Conservation (phyloP, 2,888 invertebrate species). For the Drosophila tanythrix region DNA sequence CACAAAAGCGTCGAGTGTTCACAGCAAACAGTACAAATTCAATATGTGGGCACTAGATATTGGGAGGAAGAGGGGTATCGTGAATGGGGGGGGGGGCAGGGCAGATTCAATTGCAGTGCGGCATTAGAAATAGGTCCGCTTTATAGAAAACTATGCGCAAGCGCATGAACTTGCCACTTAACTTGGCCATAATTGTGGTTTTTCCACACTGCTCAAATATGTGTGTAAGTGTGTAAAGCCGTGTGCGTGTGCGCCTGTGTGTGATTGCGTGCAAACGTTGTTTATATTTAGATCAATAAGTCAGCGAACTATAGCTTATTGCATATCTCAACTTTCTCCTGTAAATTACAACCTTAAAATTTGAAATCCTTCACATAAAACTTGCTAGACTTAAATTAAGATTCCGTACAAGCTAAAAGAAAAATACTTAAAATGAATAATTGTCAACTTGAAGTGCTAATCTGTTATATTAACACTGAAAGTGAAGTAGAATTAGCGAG, state of each 20-base stretch:
- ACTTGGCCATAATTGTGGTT: constrained; percentile 27
- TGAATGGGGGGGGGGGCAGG: not conserved
- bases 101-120: constrained; percentile 18
- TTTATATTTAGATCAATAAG: not conserved
- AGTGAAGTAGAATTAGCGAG: too few relatives aligned
- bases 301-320: not conserved
- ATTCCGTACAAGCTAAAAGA: not conserved
- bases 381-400: not conserved
- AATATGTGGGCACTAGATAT: constrained; percentile 12
- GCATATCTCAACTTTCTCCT: not conserved
- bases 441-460: not conserved
- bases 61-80: too few relatives aligned
- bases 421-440: not conserved
- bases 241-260: not conserved
- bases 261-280: not conserved
- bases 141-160: constrained; percentile 40
- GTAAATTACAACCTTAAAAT: not conserved
- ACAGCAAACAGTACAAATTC: constrained; percentile 34
- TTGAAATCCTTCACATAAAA: not conserved
- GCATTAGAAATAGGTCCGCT: constrained; percentile 7
- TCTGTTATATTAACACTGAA: too few relatives aligned
- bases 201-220: not conserved
- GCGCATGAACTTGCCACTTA: constrained; percentile 69
- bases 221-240: not conserved
- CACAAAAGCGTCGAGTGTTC: constrained; percentile 44